Conservation (phyloP, 2,797 vertebrate genomes). For the Sternarchorhynchus goeldii region DNA sequence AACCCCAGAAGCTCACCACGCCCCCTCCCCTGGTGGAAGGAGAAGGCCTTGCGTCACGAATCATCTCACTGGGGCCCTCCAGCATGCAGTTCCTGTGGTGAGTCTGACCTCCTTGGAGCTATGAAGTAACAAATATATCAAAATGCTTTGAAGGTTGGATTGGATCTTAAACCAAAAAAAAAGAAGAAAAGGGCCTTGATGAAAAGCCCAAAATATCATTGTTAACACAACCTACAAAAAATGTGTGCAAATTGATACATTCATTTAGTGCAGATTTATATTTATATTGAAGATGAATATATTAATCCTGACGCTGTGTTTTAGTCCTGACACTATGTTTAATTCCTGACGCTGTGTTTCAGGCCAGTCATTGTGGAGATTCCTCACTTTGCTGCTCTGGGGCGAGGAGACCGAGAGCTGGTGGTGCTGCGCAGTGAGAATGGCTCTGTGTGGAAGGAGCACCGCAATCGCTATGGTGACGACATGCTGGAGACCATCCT, state of each 20-base stretch:
- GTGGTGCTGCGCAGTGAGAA: conserved; percentile 94
- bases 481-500: conserved; percentile 91
- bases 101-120: conserved; percentile 52
- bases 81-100: conserved; percentile 96
- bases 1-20: conserved; percentile 90
- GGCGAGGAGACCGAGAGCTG: conserved; percentile 89
- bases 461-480: conserved; percentile 88
- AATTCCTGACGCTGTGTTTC: conserved; percentile 22
- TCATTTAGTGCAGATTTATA: too few relatives aligned
- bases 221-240: too few relatives aligned
- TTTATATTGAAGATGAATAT: too few relatives aligned
- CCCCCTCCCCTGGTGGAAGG: conserved; percentile 92
- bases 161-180: too few relatives aligned
- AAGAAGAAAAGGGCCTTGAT: too few relatives aligned
- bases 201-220: too few relatives aligned
- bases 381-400: conserved; percentile 91
- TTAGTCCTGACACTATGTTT: conserved; percentile 11
- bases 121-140: neutral
- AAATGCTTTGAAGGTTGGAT: too few relatives aligned
- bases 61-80: conserved; percentile 91
- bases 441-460: conserved; percentile 95
- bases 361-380: conserved; percentile 98
- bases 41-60: conserved; percentile 91
- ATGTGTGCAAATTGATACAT: too few relatives aligned
- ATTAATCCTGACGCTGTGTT: neutral